A percentile compares a stretch with the other conserved stretches of the same genome.
Evolutionary conservation across 2,797 vertebrate genomes (phyloP).

Genomic region (Clarias laeviceps): DNA sequence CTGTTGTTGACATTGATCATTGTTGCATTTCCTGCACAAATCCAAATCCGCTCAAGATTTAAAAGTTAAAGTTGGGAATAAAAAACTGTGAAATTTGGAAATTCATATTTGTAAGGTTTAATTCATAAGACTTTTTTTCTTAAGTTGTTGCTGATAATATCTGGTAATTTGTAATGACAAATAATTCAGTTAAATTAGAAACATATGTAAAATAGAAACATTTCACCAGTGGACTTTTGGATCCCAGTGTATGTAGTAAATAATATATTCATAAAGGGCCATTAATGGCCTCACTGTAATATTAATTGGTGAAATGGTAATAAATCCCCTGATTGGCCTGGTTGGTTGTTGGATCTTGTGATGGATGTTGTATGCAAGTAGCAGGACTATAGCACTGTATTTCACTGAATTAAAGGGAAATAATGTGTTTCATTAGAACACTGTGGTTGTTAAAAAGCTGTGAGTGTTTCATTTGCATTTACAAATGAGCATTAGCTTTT

Average conservation of each 20-base stretch:
- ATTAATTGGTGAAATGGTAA: background rate
- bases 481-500: background rate
- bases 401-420: background rate
- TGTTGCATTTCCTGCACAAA: too few relatives aligned
- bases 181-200: background rate
- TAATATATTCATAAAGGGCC: background rate
- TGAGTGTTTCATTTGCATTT: background rate
- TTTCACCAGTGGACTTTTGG: background rate
- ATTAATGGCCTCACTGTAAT: background rate
- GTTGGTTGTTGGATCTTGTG: background rate
- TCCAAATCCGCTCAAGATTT: too few relatives aligned
- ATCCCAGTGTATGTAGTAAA: background rate
- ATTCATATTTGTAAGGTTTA: background rate
- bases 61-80: background rate
- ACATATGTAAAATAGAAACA: background rate
- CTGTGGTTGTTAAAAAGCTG: background rate
- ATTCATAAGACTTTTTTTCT: background rate
- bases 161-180: background rate
- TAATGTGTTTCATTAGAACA: background rate
- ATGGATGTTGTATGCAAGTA: background rate
- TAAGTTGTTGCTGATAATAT: background rate
- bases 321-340: background rate
- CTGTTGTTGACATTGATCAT: too few relatives aligned
- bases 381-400: background rate
- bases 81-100: background rate